Base-by-base conservation (phyloP, 1,140 invertebrate genomes). In the Hestina assimilis region DNA sequence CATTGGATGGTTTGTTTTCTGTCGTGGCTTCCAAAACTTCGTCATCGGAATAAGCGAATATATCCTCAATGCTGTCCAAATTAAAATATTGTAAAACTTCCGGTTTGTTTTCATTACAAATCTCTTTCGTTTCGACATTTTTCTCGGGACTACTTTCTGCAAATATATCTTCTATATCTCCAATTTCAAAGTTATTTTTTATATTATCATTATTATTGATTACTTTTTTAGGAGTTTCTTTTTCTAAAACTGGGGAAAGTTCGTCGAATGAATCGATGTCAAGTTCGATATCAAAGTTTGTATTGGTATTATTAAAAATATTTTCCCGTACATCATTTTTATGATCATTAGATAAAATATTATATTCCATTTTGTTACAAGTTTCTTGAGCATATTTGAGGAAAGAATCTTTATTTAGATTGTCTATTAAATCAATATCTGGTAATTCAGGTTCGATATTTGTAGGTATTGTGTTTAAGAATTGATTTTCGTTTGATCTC, bases 111-210 rank as follows among this genome's bases (percentile, higher is more conserved):
- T 57, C 46, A 43, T 43, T 69, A 35, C 68, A 35, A 26, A 59
- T 52, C 19, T 21, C 23, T 43, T 48, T 19, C 26, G 5, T 40
- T 28, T 20, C 40, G 15, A 50, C 5, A 26, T 56, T 52, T 29
- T 59, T 35, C 9, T 72, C 68, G 6, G 66, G 65, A 45, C 67
- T 74, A 56, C 66, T 73, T 15, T 80, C 70, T 42, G 66, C 80
- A 60, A 89, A 87, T 66, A 89, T 87, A 51, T 85, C 84, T 26
- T 87, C 81, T 42, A 84, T 72, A 48, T 86, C 75, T 48, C 82
- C 83, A 4, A 87, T 63, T 61, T 86, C 80, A 46, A 86, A 85
- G 57, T 82, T 79, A 4, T 42, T 60, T 9, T 47, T 48, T 6
- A n/a, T n/a, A n/a, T n/a, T n/a, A n/a, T 21, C 29, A 43, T 52